Evolutionary conservation across 2,797 vertebrate species (phyloP), one percentile per base, ranked within the genome.

Genomic region (Urophycis tenuis): DNA sequence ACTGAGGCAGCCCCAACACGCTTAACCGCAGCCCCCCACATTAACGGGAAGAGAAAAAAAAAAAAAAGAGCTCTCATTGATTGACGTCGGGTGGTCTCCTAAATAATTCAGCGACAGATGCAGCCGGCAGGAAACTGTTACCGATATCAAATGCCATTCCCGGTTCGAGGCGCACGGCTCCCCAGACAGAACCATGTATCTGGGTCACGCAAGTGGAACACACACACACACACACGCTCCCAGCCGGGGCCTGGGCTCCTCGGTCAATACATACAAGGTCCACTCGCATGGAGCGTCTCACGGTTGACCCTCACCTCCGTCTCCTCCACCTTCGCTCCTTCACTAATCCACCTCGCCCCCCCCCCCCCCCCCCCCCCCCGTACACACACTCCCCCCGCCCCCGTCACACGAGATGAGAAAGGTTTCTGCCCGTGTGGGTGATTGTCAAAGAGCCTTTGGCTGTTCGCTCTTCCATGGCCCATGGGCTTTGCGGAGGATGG

Each of bases 71-170:
- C 82, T 85, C 76, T 81, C 79, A 85, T 85, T 88, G 89, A 89
- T 88, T 86, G 86, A 87, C 86, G 87, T 83, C 71, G 79, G 85
- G 84, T 86, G 90, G 84, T 82, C 89, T 88, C 79, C 82, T 91
- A 87, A 92, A 92, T 92, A 90, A 91, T 91, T 91, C 87, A 91
- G 88, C 79, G 85, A 86, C 89, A 89, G 91, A 91, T 85, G 90
- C 79, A 81, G 85, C 82, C 85, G 86, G 85, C 83, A 82, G 83
- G 79, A 75, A 88, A 88, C 88, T 91, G 60, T 91, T 88, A 91
- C 83, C 78, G 88, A 90, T 91, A 91, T 89, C 87, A 78, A 85
- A 82, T 73, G 75, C 84, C 81, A 76, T 84, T 87, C 85, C 86
- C 81, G 32, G 78, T 88, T 84, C 87, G 70, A 83, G 87, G 87